These are phyloP conservation scores for Struthidea cinerea DNA, from an alignment of 2,113 vertebrate species.

Conservation along the genomic window DNA sequence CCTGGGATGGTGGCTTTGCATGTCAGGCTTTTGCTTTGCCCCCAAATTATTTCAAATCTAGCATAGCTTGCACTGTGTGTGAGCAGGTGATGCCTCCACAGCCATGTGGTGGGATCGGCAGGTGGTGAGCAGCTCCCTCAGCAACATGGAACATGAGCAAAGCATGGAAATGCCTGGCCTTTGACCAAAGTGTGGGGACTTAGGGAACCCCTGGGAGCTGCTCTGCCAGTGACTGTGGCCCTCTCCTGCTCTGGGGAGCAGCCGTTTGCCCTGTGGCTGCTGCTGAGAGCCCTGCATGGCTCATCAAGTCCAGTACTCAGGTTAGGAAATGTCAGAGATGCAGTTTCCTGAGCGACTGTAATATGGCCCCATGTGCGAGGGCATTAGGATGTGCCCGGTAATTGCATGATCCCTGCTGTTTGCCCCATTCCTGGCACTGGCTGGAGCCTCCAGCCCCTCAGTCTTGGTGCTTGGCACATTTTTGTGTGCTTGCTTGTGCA, in stretches of 20 bases:
- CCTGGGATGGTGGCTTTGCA: neutral
- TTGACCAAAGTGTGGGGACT: accelerated
- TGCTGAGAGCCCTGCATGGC: accelerated
- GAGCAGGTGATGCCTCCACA: accelerated
- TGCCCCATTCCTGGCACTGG: neutral
- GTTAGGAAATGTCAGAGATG: neutral
- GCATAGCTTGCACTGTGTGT: neutral
- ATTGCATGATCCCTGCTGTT: neutral
- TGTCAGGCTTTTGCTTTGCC: neutral
- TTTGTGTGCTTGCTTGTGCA: accelerated
- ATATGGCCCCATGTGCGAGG: neutral
- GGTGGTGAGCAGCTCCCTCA: neutral
- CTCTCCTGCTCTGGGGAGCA: accelerated
- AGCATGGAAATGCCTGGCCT: neutral
- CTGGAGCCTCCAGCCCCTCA: neutral
- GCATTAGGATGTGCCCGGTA: neutral
- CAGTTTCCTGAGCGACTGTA: neutral
- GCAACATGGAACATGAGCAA: accelerated
- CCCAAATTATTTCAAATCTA: neutral
- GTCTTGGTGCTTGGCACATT: accelerated
- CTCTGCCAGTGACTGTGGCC: accelerated
- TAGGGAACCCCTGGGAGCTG: neutral
- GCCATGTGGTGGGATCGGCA: accelerated
- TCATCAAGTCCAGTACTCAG: accelerated
- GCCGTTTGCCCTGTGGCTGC: neutral